Evolutionary conservation across 2,797 vertebrate species (phyloP).

Genomic region (Parambassis ranga): DNA sequence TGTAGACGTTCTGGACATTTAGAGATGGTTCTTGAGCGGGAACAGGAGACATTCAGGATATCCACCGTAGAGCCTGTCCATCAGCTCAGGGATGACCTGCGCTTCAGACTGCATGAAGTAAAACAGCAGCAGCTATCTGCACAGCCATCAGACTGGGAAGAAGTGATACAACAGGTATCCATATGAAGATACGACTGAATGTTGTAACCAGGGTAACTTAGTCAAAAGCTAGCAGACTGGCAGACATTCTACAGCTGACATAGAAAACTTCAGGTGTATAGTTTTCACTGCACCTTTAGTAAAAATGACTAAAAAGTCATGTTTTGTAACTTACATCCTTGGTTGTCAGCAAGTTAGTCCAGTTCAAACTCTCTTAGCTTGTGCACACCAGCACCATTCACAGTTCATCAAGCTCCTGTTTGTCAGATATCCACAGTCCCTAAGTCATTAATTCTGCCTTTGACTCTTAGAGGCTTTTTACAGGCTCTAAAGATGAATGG

Average conservation of each 20-base stretch:
- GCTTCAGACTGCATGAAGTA: conserved; percentile 74
- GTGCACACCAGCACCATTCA: conserved; percentile 16
- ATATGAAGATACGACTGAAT: neutral
- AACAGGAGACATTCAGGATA: conserved; percentile 73
- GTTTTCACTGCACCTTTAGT: neutral
- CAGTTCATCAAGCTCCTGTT: conserved; percentile 39
- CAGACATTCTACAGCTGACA: neutral
- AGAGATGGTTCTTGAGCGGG: conserved; percentile 81
- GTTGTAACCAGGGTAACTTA: neutral
- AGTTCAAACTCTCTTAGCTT: conserved; percentile 25
- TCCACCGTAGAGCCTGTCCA: conserved; percentile 82
- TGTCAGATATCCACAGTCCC: conserved; percentile 36
- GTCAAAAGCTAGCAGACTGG: neutral
- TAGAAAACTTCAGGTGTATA: neutral
- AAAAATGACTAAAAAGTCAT: neutral
- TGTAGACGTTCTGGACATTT: conserved; percentile 19
- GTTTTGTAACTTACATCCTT: neutral
- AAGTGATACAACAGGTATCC: conserved; percentile 84
- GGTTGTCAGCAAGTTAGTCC: neutral
- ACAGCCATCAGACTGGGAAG: conserved; percentile 57
- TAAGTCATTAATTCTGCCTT: conserved; percentile 50
- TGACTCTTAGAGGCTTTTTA: conserved; percentile 41
- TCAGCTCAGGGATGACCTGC: conserved; percentile 85
- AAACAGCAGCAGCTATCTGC: conserved; percentile 32
- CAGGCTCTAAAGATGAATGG: conserved; percentile 49